These are phyloP conservation scores for Hyaena hyaena DNA, from an alignment of 2,113 vertebrate genomes.

Conservation along the genomic window DNA sequence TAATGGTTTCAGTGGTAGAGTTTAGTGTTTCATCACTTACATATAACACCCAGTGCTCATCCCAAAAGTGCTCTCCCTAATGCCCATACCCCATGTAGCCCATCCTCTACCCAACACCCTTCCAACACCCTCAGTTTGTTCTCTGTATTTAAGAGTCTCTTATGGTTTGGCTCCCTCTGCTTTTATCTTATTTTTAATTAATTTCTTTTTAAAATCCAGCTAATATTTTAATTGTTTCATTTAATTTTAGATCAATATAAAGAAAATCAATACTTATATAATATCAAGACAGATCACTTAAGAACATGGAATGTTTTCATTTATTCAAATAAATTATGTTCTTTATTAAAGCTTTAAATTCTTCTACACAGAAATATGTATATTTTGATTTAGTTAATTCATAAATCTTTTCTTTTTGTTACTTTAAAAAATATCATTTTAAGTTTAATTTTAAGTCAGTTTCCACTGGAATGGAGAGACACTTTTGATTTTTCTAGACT, in stretches of 20 bases:
- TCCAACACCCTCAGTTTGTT: no score
- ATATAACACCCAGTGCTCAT: no score
- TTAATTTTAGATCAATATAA: slow-evolving; percentile 54
- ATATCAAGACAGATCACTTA: not conserved
- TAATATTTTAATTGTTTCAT: slow-evolving; percentile 34
- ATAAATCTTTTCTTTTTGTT: slow-evolving; percentile 32
- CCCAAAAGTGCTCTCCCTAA: no score
- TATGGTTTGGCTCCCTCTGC: no score
- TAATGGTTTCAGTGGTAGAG: no score
- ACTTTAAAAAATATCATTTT: slow-evolving; percentile 49
- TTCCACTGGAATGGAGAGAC: slow-evolving; percentile 12
- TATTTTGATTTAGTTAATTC: slow-evolving; percentile 38
- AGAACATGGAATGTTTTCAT: not conserved
- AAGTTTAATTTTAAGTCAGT: slow-evolving; percentile 46
- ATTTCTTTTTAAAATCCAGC: slow-evolving; percentile 43
- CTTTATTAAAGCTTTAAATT: slow-evolving; percentile 56
- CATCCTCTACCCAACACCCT: no score
- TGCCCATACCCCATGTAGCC: no score
- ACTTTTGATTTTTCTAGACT: slow-evolving; percentile 61
- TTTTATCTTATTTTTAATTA: not conserved
- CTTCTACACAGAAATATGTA: not conserved
- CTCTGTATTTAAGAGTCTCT: no score
- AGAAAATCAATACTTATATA: slow-evolving; percentile 43
- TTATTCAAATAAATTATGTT: slow-evolving; percentile 43
- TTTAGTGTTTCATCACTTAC: no score